These are phyloP conservation scores for Peromyscus attwateri DNA, from an alignment of 2,797 vertebrate genomes.

Conservation along the genomic window DNA sequence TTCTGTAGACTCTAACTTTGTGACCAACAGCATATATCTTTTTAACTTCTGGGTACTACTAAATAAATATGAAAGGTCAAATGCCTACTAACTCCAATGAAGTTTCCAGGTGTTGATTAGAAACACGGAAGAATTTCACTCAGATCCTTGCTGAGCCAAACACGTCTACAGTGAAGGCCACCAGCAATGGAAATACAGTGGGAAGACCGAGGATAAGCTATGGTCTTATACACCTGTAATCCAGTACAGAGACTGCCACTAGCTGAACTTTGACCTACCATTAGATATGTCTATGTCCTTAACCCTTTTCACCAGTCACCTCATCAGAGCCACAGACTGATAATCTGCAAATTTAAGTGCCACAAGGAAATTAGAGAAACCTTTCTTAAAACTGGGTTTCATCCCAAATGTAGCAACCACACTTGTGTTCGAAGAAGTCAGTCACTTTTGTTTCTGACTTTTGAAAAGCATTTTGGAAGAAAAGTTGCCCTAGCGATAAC, in stretches of 20 bases:
- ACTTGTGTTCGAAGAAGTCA: constrained; percentile 69
- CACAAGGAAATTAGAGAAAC: constrained; percentile 69
- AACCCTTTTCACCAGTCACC: not conserved
- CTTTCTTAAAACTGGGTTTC: constrained; percentile 43
- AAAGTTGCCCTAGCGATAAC: constrained; percentile 73
- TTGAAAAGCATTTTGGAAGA: constrained; percentile 73
- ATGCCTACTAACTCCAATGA: constrained; percentile 2
- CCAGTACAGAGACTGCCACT: not conserved
- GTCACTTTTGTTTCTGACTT: constrained; percentile 77
- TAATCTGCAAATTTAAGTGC: constrained; percentile 61
- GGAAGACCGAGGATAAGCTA: constrained; percentile 52
- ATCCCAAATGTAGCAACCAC: constrained; percentile 70
- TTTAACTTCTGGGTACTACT: constrained; percentile 43
- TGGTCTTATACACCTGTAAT: not conserved
- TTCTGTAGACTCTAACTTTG: constrained; percentile 34
- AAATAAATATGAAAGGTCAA: constrained; percentile 56
- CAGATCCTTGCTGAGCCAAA: constrained; percentile 63
- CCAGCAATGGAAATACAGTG: constrained; percentile 43
- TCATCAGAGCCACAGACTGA: constrained; percentile 28
- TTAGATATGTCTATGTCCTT: constrained; percentile 39
- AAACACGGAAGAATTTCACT: constrained; percentile 73
- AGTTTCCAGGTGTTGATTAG: constrained; percentile 75
- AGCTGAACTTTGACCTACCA: constrained; percentile 30
- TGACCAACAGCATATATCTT: constrained; percentile 49
- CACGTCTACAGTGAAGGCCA: constrained; percentile 69